Evolutionary conservation across 2,888 invertebrate species (phyloP), one percentile per base, ranked within the genome.

Genomic region (Phragmatobia fuliginosa): DNA sequence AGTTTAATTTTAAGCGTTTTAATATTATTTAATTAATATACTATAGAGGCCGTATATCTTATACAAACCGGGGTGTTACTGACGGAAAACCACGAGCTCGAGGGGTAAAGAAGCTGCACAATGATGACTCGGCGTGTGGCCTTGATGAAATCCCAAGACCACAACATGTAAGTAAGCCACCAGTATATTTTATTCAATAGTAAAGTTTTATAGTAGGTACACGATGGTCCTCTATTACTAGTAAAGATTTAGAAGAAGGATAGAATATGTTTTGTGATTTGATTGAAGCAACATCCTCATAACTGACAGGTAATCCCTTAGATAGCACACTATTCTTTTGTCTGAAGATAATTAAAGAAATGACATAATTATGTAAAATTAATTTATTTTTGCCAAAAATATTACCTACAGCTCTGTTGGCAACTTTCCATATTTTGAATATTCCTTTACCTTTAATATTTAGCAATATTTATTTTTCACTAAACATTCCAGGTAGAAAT

Each of bases 141-240:
- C 80, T 92, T 3, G 94, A 94, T 71, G 94, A 94, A 62, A 92
- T 93, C 81, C 93, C 92, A 8, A 86, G 75, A 68, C 92, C 91
- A 0, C 91, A 94, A 79, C 92, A 93, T 72, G 94, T 94, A 66
- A 87, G 88, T 81, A 38, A 6, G 21, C 0, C 6, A 1, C 41
- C 18, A 52, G 32, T 33, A 38, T 62, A 28, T 36, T 49, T 61
- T 25, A 25, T 62, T n/a, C 25, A 36, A 11, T 11, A 60, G 60
- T n/a, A 1, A 45, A 45, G 45, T 45, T 45, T 5, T 21, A 45
- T 21, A 21, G 21, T 45, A 45, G 2, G 1, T 7, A 18, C 18
- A 6, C 6, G 18, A 18, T 18, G 14, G 14, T 21, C 2, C 14
- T 10, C 10, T 38, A 18, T 18, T 45, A 45, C 18, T 3, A 45